phyloP scores from a whole-genome alignment of 2,888 invertebrate species.

The Archips xylosteana region DNA sequence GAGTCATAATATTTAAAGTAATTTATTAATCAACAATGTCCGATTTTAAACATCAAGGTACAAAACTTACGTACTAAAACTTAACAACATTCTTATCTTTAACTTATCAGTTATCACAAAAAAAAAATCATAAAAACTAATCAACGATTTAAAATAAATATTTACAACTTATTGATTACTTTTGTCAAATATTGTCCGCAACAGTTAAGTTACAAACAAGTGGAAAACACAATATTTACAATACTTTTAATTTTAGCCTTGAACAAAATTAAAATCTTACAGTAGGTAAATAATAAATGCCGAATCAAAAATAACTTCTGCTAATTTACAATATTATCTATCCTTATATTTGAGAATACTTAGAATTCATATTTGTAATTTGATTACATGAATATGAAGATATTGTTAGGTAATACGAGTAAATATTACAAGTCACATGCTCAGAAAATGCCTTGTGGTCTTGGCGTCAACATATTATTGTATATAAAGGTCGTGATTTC shows the following conservation, averaged over 20 bases:
- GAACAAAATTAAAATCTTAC: constrained; percentile 27
- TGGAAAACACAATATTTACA: constrained; percentile 41
- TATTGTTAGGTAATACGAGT: not conserved
- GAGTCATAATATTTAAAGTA: constrained; percentile 21
- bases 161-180: constrained; percentile 46
- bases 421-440: too few relatives aligned
- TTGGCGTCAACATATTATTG: too few relatives aligned
- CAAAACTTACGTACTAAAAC: constrained; percentile 29
- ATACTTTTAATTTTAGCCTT: constrained; percentile 30
- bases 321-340: not conserved
- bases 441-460: too few relatives aligned
- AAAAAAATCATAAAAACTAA: constrained; percentile 48
- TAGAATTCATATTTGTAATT: too few relatives aligned
- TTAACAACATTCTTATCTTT: constrained; percentile 34
- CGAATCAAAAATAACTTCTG: constrained; percentile 43
- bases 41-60: constrained; percentile 41
- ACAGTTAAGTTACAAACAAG: constrained; percentile 23
- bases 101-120: constrained; percentile 68
- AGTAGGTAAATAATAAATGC: constrained; percentile 57
- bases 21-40: constrained; percentile 51
- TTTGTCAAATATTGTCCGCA: constrained; percentile 31
- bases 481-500: too few relatives aligned
- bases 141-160: constrained; percentile 40
- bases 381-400: constrained; percentile 2
- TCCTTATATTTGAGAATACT: constrained; percentile 3